Conservation (phyloP, 2,888 invertebrate genomes). For the Pachymerium ferrugineum region DNA sequence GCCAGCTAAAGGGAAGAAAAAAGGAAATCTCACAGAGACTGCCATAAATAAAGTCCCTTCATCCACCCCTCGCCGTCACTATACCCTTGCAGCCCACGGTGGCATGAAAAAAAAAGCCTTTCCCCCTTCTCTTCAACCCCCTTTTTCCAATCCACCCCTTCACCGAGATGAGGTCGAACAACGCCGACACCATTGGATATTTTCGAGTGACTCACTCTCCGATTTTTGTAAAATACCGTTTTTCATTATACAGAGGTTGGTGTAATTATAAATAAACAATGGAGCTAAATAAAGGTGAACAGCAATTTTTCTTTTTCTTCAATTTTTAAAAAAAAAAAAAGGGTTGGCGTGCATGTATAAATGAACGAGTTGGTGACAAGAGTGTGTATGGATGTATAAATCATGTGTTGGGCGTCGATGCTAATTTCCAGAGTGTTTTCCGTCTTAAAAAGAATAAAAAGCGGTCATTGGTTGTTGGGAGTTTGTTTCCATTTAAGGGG, state of each 20-base stretch:
- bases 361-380: too few species aligned
- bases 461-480: too few species aligned
- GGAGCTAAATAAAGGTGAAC: not conserved
- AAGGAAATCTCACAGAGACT: conserved; percentile 1
- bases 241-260: not conserved
- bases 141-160: conserved; percentile 13
- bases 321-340: too few species aligned
- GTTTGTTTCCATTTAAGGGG: too few species aligned
- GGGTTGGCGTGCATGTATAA: too few species aligned
- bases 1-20: conserved; percentile 13
- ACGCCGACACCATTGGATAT: not conserved
- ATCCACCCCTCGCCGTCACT: not conserved
- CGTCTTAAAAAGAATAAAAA: too few species aligned
- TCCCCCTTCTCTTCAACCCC: conserved; percentile 1
- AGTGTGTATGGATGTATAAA: too few species aligned
- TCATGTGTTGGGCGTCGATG: too few species aligned
- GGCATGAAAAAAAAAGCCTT: conserved; percentile 3
- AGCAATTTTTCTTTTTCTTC: too few species aligned
- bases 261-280: not conserved
- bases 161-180: conserved; percentile 1
- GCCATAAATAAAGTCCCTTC: conserved; percentile 13
- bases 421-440: too few species aligned
- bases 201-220: not conserved
- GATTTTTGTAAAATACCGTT: too few species aligned
- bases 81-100: conserved; percentile 8